Base-by-base conservation (phyloP, 2,888 invertebrate genomes). In the Rhagium mordax region DNA sequence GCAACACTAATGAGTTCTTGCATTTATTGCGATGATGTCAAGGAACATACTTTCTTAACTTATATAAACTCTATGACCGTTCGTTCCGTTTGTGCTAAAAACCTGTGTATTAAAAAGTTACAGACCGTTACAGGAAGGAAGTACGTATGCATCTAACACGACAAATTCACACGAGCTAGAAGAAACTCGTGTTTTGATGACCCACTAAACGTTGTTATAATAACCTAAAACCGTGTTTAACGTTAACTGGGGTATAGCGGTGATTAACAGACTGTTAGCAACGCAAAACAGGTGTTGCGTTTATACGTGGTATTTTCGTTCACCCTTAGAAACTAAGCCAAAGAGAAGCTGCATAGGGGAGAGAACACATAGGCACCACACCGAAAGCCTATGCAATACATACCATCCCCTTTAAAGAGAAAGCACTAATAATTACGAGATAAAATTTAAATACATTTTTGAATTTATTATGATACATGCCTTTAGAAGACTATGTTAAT, bases 251-350 rank as follows among this genome's bases (percentile, higher is more conserved):
- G 72, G 71, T 75, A 73, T 77, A 77, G 74, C 74, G 74, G 77
- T 73, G 74, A 74, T 77, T 75, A 74, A 77, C 77, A 59, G 74
- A 72, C 76, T 76, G 76, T 74, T 72, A 76, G 64, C 70, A 68
- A 75, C 66, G 60, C 67, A 57, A 48, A 75, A 75, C 75, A 75
- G 75, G 75, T 75, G 75, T 75, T 65, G 72, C 47, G 41, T 55
- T 41, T 41, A 27, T 15, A 15, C 27, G 15, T 57, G 24, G 57
- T 57, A 16, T 27, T 33, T 41, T 27, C 16, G 16, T 16, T 59
- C 33, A 33, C 59, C 59, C 29, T 33, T 33, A 7, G 33, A 7
- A 33, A 5, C 21, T 1, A 20, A 18, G 18, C 7, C 18, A 18
- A 2, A 10, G 33, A 18, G 51, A 20, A 18, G 20, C 51, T 20